Conservation (phyloP, 2,797 vertebrate species). For the Antennarius maculatus region DNA sequence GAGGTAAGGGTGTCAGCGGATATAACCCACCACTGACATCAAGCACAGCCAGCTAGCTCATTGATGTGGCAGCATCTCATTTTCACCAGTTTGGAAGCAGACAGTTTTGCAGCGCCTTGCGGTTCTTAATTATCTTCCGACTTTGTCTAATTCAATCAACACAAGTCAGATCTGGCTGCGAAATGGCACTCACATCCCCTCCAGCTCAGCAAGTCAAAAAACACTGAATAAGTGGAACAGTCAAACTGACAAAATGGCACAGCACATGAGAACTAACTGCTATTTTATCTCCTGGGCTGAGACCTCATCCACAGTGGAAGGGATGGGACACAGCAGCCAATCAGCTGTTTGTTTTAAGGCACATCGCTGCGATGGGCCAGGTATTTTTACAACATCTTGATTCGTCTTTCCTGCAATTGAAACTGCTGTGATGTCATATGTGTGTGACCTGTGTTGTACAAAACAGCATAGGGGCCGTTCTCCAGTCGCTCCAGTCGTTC, state of each 20-base stretch:
- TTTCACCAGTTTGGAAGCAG: slow-evolving; percentile 82
- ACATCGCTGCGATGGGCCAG: slow-evolving; percentile 36
- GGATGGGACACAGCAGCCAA: slow-evolving; percentile 57
- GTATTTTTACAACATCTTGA: no score
- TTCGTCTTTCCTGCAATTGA: no score
- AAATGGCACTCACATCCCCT: slow-evolving; percentile 80
- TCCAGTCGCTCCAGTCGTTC: no score
- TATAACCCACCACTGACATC: slow-evolving; percentile 79
- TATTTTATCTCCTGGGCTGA: slow-evolving; percentile 76
- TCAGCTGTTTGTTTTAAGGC: slow-evolving; percentile 70
- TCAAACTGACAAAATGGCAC: slow-evolving; percentile 81
- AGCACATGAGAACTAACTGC: slow-evolving; percentile 76
- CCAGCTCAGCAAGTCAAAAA: slow-evolving; percentile 78
- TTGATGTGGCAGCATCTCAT: slow-evolving; percentile 84
- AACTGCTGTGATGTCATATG: slow-evolving; percentile 4
- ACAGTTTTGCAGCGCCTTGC: slow-evolving; percentile 84
- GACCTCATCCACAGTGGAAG: slow-evolving; percentile 56
- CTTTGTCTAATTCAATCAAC: slow-evolving; percentile 88
- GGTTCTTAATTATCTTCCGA: slow-evolving; percentile 85
- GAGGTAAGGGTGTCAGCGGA: slow-evolving; percentile 81
- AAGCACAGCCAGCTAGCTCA: slow-evolving; percentile 75
- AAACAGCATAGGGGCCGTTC: no score
- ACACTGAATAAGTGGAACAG: slow-evolving; percentile 80
- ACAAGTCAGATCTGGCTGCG: slow-evolving; percentile 82
- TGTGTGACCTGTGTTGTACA: no score